Percentiles rank a stretch among this genome's conserved stretches.
Conservation (phyloP, 2,797 vertebrate species). For the Emys orbicularis region DNA sequence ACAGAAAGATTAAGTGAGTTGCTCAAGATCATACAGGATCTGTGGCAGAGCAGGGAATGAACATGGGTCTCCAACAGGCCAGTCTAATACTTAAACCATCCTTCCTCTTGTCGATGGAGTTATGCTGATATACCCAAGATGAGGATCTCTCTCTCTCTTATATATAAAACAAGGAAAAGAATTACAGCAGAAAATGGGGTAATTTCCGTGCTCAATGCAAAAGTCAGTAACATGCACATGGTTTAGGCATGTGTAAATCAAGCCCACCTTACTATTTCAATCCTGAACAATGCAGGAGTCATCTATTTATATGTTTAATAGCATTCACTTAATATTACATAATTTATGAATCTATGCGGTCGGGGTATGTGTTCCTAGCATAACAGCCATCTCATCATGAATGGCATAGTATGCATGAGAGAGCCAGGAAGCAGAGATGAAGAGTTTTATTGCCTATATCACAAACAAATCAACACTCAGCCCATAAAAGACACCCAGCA, state of each 20-base stretch:
- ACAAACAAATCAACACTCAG: not conserved
- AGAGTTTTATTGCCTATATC: not conserved
- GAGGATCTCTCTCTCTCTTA: not conserved
- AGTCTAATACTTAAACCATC: not conserved
- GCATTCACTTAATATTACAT: not conserved
- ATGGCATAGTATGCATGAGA: not conserved
- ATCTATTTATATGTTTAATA: not conserved
- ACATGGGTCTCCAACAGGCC: not conserved
- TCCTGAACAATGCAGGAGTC: not conserved
- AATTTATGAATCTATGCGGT: not conserved
- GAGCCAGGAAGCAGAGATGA: not conserved
- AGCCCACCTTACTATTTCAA: not conserved
- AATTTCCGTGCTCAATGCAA: not conserved
- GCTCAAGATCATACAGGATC: not conserved
- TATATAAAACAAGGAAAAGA: not conserved
- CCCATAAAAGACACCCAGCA: not conserved
- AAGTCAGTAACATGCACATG: not conserved
- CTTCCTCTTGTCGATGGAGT: not conserved
- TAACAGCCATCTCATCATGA: conserved; percentile 24
- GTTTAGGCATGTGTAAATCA: not conserved
- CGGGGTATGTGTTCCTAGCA: not conserved
- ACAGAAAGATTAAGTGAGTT: not conserved
- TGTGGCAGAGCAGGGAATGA: not conserved
- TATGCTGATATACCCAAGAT: not conserved
- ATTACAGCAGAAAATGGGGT: not conserved